These are phyloP conservation scores for Dipodomys stephensi DNA, from an alignment of 2,113 vertebrate genomes.

Conservation along the genomic window DNA sequence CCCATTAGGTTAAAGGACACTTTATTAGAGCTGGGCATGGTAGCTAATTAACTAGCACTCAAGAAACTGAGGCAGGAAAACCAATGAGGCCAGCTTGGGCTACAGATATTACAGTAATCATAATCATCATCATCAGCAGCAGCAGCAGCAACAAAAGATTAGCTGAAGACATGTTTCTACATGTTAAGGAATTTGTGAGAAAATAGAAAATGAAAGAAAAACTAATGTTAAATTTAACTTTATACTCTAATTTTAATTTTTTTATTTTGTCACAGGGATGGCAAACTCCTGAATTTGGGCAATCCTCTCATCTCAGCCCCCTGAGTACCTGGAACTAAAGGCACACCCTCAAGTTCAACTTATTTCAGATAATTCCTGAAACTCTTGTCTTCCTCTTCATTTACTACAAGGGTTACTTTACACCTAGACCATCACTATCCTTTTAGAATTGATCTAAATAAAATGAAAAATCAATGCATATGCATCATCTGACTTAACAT, in stretches of 20 bases:
- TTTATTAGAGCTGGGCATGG: too few relatives aligned
- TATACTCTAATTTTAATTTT: neutral
- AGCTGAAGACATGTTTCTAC: too few relatives aligned
- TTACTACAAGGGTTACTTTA: neutral
- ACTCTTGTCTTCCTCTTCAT: neutral
- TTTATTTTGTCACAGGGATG: neutral
- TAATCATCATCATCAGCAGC: too few relatives aligned
- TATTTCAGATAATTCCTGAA: neutral
- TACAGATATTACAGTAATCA: too few relatives aligned
- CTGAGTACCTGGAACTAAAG: too few relatives aligned
- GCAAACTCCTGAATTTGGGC: neutral
- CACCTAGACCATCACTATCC: neutral
- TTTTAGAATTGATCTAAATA: neutral
- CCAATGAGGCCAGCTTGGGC: too few relatives aligned
- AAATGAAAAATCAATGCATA: too few relatives aligned
- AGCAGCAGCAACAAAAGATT: too few relatives aligned
- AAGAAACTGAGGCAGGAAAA: too few relatives aligned
- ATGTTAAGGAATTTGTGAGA: neutral
- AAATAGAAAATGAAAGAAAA: neutral
- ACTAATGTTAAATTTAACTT: neutral
- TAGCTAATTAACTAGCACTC: too few relatives aligned
- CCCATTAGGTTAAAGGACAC: neutral
- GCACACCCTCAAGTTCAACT: too few relatives aligned
- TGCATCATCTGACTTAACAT: neutral
- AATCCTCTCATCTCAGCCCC: too few relatives aligned